Base-by-base conservation (phyloP, 2,113 vertebrate species). In the Pangasianodon hypophthalmus region DNA sequence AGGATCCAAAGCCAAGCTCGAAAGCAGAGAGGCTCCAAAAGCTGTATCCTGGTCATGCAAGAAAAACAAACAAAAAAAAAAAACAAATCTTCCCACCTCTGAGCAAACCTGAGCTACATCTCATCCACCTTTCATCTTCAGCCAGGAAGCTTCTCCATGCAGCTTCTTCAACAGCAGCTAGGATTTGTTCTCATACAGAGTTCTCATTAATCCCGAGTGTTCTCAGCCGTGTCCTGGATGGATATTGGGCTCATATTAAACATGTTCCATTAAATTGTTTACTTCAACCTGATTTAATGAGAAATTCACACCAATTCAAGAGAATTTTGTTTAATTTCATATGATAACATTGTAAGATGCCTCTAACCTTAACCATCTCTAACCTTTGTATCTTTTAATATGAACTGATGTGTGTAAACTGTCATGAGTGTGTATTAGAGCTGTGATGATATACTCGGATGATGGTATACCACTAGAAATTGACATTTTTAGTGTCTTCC, bases 1-100 rank as follows among this genome's bases (percentile, higher is more conserved):
- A 90, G 94, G 80, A 87, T 90, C 88, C 89, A 87, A 94, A 88
- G 44, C 87, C 93, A 84, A 84, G 50, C 84, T 90, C 87, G 9
- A 91, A 24, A 52, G 54, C 60, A 67, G 67, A 80, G 37, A 46
- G 82, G 8, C 18, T 83, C 50, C 85, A 79, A 46, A 75, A 88
- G 54, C 69, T 86, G 56, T 44, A 88, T 37, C 46, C 85, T 85
- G 85, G 81, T 87, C 85, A 85, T 18, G 4, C 21, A 24, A 52
- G 2, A 50, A 26, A 77, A 37, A 16, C 2, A 11, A n/a, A n/a
- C 11, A 32, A 37, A 1, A 50, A 50, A 50, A 58, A 88, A 62
- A 84, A 86, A 71, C 89, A 41, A 75, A 73, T 41, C 11, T 6
- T 44, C 73, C 32, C 52, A 84, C 64, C 24, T 44, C 88, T 64